Evolutionary conservation across 2,797 vertebrate species (phyloP).

Genomic region (Prionace glauca): DNA sequence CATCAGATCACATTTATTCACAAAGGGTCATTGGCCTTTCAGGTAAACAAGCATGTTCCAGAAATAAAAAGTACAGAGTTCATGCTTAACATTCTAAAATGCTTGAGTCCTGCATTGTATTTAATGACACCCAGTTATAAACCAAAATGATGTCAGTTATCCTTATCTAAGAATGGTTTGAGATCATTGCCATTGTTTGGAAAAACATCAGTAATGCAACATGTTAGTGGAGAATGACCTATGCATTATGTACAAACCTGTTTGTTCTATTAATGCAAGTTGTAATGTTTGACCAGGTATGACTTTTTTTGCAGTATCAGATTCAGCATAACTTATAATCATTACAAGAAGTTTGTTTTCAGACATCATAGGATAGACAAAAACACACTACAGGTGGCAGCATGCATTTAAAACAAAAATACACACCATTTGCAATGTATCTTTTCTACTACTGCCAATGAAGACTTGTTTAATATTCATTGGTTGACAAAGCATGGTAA

Average conservation of each 20-base stretch:
- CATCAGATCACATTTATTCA: neutral
- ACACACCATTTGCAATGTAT: neutral
- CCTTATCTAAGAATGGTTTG: neutral
- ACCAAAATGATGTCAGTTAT: neutral
- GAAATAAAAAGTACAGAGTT: neutral
- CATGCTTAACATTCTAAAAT: neutral
- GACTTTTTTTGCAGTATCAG: neutral
- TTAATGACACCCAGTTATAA: neutral
- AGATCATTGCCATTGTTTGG: neutral
- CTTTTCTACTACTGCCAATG: constrained; percentile 1
- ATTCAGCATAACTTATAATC: neutral
- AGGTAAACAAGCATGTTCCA: neutral
- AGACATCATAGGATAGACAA: neutral
- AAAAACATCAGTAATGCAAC: neutral
- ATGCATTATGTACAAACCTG: neutral
- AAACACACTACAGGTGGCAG: neutral
- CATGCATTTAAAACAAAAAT: constrained; percentile 24
- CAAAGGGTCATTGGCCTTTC: neutral
- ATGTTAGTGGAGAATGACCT: neutral
- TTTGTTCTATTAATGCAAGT: neutral
- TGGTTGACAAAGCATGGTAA: constrained; percentile 5
- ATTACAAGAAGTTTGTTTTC: neutral
- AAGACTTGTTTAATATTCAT: constrained; percentile 29
- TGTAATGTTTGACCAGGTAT: neutral
- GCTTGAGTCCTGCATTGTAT: neutral